Percentiles rank a stretch among this genome's conserved stretches.
These are phyloP conservation scores for Drosophila repleta DNA, from an alignment of 1,140 invertebrate species.

Conservation along the genomic window DNA sequence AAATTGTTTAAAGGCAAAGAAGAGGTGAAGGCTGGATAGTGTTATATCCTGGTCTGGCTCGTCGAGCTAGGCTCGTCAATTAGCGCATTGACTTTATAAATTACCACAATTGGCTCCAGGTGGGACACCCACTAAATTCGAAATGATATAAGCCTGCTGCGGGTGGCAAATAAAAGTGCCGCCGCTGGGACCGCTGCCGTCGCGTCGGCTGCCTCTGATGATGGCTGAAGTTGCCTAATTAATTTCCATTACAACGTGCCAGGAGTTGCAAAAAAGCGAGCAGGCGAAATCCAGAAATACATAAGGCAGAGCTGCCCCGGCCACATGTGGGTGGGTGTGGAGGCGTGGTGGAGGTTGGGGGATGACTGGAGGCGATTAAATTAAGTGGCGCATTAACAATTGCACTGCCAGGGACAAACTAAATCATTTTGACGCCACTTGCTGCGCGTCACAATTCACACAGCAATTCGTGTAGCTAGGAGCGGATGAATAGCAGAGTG, in stretches of 20 bases:
- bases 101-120: slow-evolving; percentile 49
- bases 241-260: slow-evolving; percentile 80
- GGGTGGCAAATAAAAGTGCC: slow-evolving; percentile 20
- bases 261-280: slow-evolving; percentile 46
- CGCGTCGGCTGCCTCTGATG: slow-evolving; percentile 7
- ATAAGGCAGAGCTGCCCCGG: not conserved
- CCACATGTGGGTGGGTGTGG: slow-evolving; percentile 4
- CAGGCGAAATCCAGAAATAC: slow-evolving; percentile 27
- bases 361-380: slow-evolving; percentile 50
- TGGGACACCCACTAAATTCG: slow-evolving; percentile 73
- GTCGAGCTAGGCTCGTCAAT: slow-evolving; percentile 60
- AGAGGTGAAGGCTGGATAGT: no score
- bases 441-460: slow-evolving; percentile 60
- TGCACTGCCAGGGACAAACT: slow-evolving; percentile 51
- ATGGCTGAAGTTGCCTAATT: slow-evolving; percentile 68
- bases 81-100: slow-evolving; percentile 62
- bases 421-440: slow-evolving; percentile 74
- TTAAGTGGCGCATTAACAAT: slow-evolving; percentile 66
- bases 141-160: slow-evolving; percentile 58
- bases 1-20: no score
- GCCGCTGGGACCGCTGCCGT: not conserved
- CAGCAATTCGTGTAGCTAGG: slow-evolving; percentile 26
- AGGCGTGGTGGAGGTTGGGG: not conserved
- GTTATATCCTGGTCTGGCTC: not conserved
- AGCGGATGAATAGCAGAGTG: slow-evolving; percentile 8